These are phyloP conservation scores for Vireo altiloquus DNA, from an alignment of 2,113 vertebrate species.

Conservation along the genomic window DNA sequence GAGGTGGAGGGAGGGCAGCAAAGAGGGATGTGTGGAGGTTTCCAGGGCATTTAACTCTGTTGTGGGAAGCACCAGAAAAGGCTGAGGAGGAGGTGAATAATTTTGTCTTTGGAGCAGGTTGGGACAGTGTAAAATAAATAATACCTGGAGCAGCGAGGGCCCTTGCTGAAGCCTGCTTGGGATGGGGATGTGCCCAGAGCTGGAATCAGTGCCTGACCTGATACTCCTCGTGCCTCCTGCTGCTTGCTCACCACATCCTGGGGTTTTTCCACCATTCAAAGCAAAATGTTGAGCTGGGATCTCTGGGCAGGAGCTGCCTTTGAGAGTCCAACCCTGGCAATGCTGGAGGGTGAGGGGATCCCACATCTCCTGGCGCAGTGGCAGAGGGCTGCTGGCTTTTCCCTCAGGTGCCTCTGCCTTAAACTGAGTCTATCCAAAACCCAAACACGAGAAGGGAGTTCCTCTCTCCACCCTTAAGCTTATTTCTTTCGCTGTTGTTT, in stretches of 20 bases:
- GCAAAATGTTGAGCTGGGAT: not conserved
- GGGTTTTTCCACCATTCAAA: not conserved
- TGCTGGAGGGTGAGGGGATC: not conserved
- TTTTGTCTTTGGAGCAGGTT: not conserved
- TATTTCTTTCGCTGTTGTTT: slow-evolving; percentile 2
- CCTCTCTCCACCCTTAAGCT: not conserved
- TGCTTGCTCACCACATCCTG: not conserved
- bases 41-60: not conserved
- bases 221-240: fast-evolving
- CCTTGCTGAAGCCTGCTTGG: not conserved
- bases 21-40: not conserved
- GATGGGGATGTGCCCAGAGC: not conserved
- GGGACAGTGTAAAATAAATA: not conserved
- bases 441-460: not conserved
- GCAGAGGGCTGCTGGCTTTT: not conserved
- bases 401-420: not conserved
- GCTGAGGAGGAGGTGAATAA: not conserved
- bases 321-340: fast-evolving
- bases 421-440: not conserved
- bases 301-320: not conserved
- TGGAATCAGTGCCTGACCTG: not conserved
- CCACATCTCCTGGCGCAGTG: fast-evolving
- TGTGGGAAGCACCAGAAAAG: not conserved
- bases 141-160: not conserved
- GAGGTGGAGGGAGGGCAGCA: not conserved